Base-by-base conservation (phyloP, 2,113 vertebrate species). In the Centrocercus urophasianus region DNA sequence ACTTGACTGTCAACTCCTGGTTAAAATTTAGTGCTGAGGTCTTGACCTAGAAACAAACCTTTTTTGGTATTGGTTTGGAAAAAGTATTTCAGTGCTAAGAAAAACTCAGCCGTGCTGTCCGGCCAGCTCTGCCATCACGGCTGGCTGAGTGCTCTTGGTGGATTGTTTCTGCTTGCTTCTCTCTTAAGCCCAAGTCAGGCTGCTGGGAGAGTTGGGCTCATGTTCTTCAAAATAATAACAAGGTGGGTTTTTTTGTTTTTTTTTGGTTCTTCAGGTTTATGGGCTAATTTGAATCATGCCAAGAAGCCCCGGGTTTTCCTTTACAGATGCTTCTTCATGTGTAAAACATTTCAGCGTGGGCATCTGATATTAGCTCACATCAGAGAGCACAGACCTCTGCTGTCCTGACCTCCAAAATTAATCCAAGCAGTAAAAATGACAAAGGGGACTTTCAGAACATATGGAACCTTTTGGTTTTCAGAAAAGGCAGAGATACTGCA, bases 11-110 rank as follows among this genome's bases (percentile, higher is more conserved):
- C 90, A 82, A 80, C 83, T 91, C 92, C 70, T 83, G 92, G 50
- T 86, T 93, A 71, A 91, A 83, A 91, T 36, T 67, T 69, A 93
- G 93, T 80, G 18, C 96, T 64, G 86, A 93, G 90, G 93, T 96
- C 95, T 50, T 94, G 92, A 96, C 95, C 96, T 88, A 96, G 88
- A 96, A 96, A 86, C 95, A 88, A 83, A 76, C 95, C 95, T 94
- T 96, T 96, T 96, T 96, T 96, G 96, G 95, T 94, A 66, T 92
- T 92, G 93, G 21, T 83, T 93, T 95, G 90, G 90, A 96, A 83
- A 42, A 95, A 90, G 80, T 36, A 52, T 92, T 89, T 69, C 73
- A 92, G 93, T 8, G 72, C 86, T 34, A 43, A 28, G 91, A 66
- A 65, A 77, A 88, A 40, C 52, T 3, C 57, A 88, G 90, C 63